These are phyloP conservation scores for Panonychus citri DNA, from an alignment of 1,140 invertebrate genomes.

Conservation along the genomic window DNA sequence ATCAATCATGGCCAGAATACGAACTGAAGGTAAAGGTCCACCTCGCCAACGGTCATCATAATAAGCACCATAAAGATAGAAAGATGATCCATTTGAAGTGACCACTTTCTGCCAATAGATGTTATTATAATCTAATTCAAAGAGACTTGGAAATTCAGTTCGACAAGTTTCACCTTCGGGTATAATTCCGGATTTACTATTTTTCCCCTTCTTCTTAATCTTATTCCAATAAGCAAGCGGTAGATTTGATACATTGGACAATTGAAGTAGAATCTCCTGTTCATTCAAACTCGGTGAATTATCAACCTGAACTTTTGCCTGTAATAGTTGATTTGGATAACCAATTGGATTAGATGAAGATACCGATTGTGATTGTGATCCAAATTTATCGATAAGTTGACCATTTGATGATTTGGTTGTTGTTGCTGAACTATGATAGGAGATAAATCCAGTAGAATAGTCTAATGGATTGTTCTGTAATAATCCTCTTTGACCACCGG, in stretches of 20 bases:
- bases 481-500: constrained; percentile 14
- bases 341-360: neutral
- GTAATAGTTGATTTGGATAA: neutral
- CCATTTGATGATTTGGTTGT: constrained; percentile 10
- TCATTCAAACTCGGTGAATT: constrained; percentile 40
- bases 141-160: constrained; percentile 50
- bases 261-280: constrained; percentile 45
- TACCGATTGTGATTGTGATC: neutral
- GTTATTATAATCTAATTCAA: constrained; percentile 58
- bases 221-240: constrained; percentile 15
- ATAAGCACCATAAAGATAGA: constrained; percentile 68
- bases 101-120: constrained; percentile 64
- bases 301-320: constrained; percentile 28
- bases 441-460: neutral
- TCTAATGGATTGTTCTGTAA: constrained; percentile 18
- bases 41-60: constrained; percentile 54
- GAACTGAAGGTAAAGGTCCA: constrained; percentile 46
- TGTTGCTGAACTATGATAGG: neutral
- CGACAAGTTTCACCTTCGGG: constrained; percentile 25
- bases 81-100: constrained; percentile 50
- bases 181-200: constrained; percentile 6
- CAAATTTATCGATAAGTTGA: neutral
- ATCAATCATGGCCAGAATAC: constrained; percentile 73
- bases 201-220: constrained; percentile 1
- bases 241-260: constrained; percentile 17